Percentiles rank a stretch among this genome's conserved stretches.
phyloP scores from a whole-genome alignment of 2,888 invertebrate species.

The Sericinus montela region DNA sequence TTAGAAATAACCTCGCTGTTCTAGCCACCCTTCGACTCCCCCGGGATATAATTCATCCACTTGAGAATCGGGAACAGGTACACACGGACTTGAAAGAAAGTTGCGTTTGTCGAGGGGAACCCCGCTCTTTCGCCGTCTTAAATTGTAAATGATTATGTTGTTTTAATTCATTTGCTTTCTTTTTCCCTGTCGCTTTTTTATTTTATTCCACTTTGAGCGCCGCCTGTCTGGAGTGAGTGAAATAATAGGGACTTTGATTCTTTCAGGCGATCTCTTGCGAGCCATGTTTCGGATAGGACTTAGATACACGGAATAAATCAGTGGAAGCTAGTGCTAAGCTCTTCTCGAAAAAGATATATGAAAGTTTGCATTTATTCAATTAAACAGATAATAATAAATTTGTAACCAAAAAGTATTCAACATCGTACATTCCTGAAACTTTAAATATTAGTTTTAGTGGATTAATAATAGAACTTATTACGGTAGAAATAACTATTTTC shows the following conservation, averaged over 20 bases:
- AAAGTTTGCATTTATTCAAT: too few relatives aligned
- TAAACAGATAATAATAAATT: too few relatives aligned
- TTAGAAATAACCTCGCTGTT: constrained; percentile 61
- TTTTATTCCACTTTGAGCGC: constrained; percentile 64
- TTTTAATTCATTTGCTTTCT: constrained; percentile 75
- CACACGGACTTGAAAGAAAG: constrained; percentile 74
- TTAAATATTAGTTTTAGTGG: too few relatives aligned
- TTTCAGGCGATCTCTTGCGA: background rate
- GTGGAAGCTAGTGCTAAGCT: background rate
- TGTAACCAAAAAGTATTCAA: too few relatives aligned
- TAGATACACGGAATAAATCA: constrained; percentile 24
- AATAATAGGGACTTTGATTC: constrained; percentile 37
- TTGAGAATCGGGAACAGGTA: constrained; percentile 74
- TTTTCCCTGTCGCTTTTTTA: constrained; percentile 59
- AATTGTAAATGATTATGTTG: constrained; percentile 77
- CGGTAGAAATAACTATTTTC: too few relatives aligned
- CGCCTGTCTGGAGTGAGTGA: constrained; percentile 68
- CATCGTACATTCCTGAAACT: too few relatives aligned
- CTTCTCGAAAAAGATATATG: background rate
- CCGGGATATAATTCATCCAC: constrained; percentile 75
- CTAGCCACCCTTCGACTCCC: constrained; percentile 59
- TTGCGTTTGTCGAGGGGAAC: constrained; percentile 68
- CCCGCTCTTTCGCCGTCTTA: constrained; percentile 58
- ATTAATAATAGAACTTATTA: too few relatives aligned
- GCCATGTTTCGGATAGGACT: constrained; percentile 23